These are phyloP conservation scores for Anomalospiza imberbis DNA, from an alignment of 2,797 vertebrate species.

Conservation along the genomic window DNA sequence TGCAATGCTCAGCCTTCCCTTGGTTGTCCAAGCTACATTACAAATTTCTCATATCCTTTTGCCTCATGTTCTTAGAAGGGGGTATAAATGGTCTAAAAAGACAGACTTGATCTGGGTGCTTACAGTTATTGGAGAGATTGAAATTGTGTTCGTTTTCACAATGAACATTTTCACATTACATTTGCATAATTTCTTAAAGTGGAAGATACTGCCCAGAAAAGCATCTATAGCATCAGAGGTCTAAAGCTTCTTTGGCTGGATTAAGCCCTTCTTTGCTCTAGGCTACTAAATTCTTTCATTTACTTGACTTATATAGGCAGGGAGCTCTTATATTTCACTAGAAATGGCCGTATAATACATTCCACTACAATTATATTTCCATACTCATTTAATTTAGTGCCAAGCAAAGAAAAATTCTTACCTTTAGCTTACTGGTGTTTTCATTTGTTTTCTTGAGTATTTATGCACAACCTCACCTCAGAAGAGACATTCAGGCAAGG, in stretches of 20 bases:
- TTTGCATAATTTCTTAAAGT: background rate
- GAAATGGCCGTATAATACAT: background rate
- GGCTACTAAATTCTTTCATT: background rate
- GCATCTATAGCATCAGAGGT: background rate
- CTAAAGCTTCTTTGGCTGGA: background rate
- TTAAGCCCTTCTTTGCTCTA: background rate
- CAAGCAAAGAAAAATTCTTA: background rate
- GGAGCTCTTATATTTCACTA: constrained; percentile 1
- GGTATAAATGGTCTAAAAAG: background rate
- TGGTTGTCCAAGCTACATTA: background rate
- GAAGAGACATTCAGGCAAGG: background rate
- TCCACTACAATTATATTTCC: background rate
- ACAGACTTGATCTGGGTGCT: background rate
- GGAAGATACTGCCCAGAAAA: background rate
- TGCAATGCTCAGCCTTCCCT: background rate
- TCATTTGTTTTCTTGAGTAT: background rate
- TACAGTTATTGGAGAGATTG: background rate
- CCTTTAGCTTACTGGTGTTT: background rate
- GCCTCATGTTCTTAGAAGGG: background rate
- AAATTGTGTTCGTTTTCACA: background rate
- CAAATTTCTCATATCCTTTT: background rate
- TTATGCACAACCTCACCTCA: background rate
- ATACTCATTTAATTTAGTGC: background rate
- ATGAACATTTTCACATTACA: background rate
- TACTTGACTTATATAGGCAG: background rate